These are phyloP conservation scores for Aphelenchoides fujianensis DNA, from an alignment of 1,140 invertebrate genomes.

Conservation along the genomic window DNA sequence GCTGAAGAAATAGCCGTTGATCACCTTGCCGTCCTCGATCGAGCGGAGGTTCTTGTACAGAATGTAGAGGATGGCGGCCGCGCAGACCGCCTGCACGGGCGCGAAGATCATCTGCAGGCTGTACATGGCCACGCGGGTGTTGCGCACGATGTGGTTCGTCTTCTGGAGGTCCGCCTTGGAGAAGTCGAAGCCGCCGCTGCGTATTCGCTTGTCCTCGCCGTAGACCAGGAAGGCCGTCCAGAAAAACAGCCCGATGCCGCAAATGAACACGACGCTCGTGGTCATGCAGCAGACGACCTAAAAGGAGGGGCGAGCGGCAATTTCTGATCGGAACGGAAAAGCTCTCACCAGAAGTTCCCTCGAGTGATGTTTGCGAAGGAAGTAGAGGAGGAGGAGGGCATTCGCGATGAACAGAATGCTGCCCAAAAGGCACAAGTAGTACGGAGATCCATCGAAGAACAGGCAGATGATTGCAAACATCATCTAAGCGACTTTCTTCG, in stretches of 20 bases:
- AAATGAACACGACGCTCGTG: conserved; percentile 41
- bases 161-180: conserved; percentile 34
- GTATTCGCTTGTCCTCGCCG: conserved; percentile 49
- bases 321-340: conserved; percentile 10
- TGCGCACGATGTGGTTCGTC: conserved; percentile 53
- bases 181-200: conserved; percentile 42
- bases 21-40: conserved; percentile 39
- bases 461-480: conserved; percentile 56
- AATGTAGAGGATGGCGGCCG: conserved; percentile 41
- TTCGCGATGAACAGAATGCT: conserved; percentile 50
- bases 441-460: conserved; percentile 57
- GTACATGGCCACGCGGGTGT: conserved; percentile 60
- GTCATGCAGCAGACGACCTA: conserved; percentile 45
- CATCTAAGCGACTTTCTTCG: conserved; percentile 26
- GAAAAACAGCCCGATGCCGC: conserved; percentile 47
- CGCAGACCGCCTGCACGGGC: conserved; percentile 44
- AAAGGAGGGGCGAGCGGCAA: conserved; percentile 22
- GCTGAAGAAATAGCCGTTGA: conserved; percentile 53
- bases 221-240: conserved; percentile 56
- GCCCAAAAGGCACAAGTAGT: conserved; percentile 35
- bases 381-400: conserved; percentile 45
- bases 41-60: conserved; percentile 40
- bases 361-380: conserved; percentile 37
- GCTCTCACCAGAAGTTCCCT: conserved; percentile 45
- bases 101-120: conserved; percentile 54